These are phyloP conservation scores for Odontocolon sp. DNA, from an alignment of 2,888 invertebrate genomes.

Conservation along the genomic window DNA sequence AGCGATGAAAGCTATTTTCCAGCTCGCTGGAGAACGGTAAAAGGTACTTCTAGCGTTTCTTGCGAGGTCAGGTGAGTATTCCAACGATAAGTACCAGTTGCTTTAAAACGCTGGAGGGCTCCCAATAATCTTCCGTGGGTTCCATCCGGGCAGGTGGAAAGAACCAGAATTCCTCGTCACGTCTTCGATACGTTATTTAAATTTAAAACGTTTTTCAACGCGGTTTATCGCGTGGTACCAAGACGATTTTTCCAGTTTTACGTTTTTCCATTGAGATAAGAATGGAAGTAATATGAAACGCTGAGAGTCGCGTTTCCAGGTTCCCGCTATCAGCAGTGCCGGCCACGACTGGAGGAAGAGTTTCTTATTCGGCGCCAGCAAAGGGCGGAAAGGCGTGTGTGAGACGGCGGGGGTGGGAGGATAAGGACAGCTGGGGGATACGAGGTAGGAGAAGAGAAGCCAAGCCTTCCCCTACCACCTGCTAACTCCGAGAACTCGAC, in stretches of 20 bases:
- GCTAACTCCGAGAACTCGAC: neutral
- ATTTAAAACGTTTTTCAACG: too few relatives aligned
- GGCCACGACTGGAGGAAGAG: conserved; percentile 69
- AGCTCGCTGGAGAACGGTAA: too few relatives aligned
- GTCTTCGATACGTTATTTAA: too few relatives aligned
- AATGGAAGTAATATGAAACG: neutral
- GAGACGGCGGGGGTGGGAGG: conserved; percentile 16
- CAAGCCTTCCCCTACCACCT: conserved; percentile 8
- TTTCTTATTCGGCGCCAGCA: conserved; percentile 55
- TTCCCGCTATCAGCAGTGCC: conserved; percentile 68
- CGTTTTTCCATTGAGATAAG: neutral
- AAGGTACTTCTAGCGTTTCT: too few relatives aligned
- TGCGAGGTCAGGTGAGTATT: too few relatives aligned
- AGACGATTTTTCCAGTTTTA: neutral
- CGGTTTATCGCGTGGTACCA: conserved; percentile 14
- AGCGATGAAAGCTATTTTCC: too few relatives aligned
- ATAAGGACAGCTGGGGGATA: conserved; percentile 4
- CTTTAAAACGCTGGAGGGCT: too few relatives aligned
- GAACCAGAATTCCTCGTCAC: too few relatives aligned
- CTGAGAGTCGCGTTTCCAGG: conserved; percentile 55
- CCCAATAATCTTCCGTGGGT: too few relatives aligned
- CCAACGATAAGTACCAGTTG: too few relatives aligned
- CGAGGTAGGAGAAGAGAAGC: conserved; percentile 13
- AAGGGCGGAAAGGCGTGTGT: conserved; percentile 49
- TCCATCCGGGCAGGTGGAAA: too few relatives aligned